phyloP scores from a whole-genome alignment of 2,888 invertebrate species.

The Meiosimyza decipiens region DNA sequence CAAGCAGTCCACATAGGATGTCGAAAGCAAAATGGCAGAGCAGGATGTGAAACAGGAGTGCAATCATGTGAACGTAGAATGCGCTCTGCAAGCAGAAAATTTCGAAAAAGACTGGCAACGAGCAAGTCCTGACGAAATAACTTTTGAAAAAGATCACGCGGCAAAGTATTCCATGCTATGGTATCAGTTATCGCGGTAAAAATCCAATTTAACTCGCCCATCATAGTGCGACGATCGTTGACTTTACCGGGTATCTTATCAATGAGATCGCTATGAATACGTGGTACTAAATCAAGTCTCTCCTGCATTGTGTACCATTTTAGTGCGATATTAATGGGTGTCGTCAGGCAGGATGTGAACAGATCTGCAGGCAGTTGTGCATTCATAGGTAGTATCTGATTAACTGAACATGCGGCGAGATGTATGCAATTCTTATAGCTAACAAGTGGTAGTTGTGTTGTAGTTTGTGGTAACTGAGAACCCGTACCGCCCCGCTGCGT shows the following conservation, averaged over 20 bases:
- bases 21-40: conserved; percentile 88
- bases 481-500: conserved; percentile 55
- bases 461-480: conserved; percentile 33
- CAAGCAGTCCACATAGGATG: conserved; percentile 97
- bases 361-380: conserved; percentile 97
- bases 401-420: conserved; percentile 93
- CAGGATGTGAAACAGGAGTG: conserved; percentile 93
- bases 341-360: conserved; percentile 98
- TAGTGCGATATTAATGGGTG: conserved; percentile 96
- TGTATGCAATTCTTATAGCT: conserved; percentile 94
- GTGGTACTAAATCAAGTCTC: conserved; percentile 83
- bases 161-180: conserved; percentile 98
- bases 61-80: conserved; percentile 97
- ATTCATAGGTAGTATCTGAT: conserved; percentile 95
- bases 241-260: conserved; percentile 98
- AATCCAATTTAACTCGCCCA: conserved; percentile 99
- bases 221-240: conserved; percentile 94
- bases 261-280: conserved; percentile 84
- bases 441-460: conserved; percentile 45
- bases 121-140: conserved; percentile 96
- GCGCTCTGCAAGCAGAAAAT: conserved; percentile 95
- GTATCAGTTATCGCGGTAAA: conserved; percentile 99
- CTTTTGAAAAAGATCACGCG: conserved; percentile 94
- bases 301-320: conserved; percentile 92
- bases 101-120: conserved; percentile 97